Evolutionary conservation across 2,797 vertebrate genomes (phyloP).

Genomic region (Phrynocephalus forsythii): DNA sequence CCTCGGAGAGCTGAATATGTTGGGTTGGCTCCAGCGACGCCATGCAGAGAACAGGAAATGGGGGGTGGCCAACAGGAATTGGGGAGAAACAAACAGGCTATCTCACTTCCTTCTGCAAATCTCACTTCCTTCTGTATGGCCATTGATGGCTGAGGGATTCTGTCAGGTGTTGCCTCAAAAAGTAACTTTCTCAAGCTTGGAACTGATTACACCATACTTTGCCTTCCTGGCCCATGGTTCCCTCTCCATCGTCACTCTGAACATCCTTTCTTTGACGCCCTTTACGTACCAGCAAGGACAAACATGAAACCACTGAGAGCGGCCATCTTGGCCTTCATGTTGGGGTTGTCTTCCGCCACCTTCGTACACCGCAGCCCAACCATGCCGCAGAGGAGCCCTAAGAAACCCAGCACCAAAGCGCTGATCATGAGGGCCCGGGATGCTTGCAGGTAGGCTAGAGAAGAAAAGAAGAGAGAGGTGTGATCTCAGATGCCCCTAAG

Average conservation of each 20-base stretch:
- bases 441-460: constrained; percentile 89
- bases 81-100: neutral
- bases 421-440: constrained; percentile 90
- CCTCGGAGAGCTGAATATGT: neutral
- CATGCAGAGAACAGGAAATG: neutral
- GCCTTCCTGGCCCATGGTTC: neutral
- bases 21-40: neutral
- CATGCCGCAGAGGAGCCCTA: constrained; percentile 80
- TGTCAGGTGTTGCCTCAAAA: too few species aligned
- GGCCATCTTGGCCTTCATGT: constrained; percentile 84
- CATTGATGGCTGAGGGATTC: too few species aligned
- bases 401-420: constrained; percentile 79
- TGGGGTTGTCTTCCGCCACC: constrained; percentile 77
- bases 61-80: neutral
- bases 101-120: neutral
- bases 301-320: constrained; percentile 81
- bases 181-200: neutral
- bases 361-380: constrained; percentile 88
- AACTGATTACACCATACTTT: too few species aligned
- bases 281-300: constrained; percentile 84
- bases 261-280: neutral
- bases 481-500: neutral
- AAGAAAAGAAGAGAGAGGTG: constrained; percentile 22
- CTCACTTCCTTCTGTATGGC: neutral
- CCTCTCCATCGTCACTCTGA: rapidly evolving